Base-by-base conservation (phyloP, 37 sponge, comb jelly and placozoan genomes). In the Crambe crambe region DNA sequence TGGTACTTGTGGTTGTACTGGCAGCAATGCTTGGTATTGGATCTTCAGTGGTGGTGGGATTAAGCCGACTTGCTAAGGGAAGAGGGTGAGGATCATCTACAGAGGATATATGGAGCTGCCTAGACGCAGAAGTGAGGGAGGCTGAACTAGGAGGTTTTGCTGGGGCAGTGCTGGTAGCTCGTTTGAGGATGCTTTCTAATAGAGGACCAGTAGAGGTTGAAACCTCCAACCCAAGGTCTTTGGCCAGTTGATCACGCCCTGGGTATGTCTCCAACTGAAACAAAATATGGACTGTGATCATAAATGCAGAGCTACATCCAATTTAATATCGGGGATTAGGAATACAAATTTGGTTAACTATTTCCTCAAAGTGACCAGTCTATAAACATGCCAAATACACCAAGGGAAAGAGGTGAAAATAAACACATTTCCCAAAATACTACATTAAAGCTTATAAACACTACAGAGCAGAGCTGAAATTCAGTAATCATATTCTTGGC, bases 261-360 rank as follows among this genome's bases (percentile, higher is more conserved):
- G 75, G 75, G 41, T 83, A 83, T 9, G 76, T 58, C 37, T 74
- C 75, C 66, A 66, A 41, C 83, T 83, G 36, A 32, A 39, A 0
- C 6, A 47, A 47, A 15, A 47, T 12, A 47, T 47, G 10, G 12
- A 12, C 51, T 47, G 6, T 15, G 10, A 44, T 23, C 10, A n/a
- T 23, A 44, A 18, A 44, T 15, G 73, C 27, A 26, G 31, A 44
- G 21, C 22, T 44, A 23, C 18, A 68, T 17, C 25, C 6, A 30
- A 62, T 62, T 27, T 20, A 62, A 62, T 47, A 47, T n/a, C n/a
- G 51, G 51, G 51, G 6, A 12, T 47, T 47, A 47, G 51, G 12
- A 6, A 47, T 12, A 47, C 51, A 47, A n/a, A n/a, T n/a, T n/a
- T n/a, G n/a, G n/a, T n/a, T n/a, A n/a, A n/a, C n/a, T n/a, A n/a